These are phyloP conservation scores for Gobio gobio DNA, from an alignment of 2,113 vertebrate genomes.

Conservation along the genomic window DNA sequence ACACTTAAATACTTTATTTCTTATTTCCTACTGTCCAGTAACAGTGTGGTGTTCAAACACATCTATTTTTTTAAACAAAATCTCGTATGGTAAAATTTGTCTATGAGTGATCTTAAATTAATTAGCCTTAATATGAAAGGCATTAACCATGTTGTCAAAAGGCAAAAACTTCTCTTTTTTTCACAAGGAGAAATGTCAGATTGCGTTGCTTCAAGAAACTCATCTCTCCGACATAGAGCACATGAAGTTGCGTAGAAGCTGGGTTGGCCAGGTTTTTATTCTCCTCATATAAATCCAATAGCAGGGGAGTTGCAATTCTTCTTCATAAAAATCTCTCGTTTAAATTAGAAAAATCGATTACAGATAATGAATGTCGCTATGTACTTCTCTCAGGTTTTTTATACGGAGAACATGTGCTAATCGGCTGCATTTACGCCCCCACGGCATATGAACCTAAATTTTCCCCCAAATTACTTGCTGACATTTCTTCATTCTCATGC, in stretches of 20 bases:
- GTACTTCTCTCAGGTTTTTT: background rate
- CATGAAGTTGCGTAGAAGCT: background rate
- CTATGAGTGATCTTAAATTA: background rate
- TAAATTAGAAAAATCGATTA: background rate
- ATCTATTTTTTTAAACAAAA: too few species aligned
- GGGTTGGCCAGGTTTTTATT: background rate
- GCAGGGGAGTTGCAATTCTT: background rate
- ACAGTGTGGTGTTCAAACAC: too few species aligned
- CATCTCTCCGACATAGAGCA: background rate
- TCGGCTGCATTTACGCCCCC: background rate
- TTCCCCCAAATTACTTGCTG: background rate
- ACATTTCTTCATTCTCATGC: background rate
- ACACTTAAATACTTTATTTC: too few species aligned
- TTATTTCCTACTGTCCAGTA: too few species aligned
- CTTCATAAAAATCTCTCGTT: slow-evolving; percentile 17
- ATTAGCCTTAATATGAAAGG: background rate
- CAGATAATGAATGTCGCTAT: background rate
- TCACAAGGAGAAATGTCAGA: background rate
- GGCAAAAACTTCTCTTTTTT: background rate
- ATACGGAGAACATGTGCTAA: background rate
- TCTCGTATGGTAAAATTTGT: background rate
- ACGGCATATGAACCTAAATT: background rate
- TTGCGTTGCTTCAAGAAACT: background rate
- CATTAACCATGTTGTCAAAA: background rate
- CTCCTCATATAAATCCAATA: background rate